phyloP scores from a whole-genome alignment of 2,888 invertebrate species.

The Tipula vernalis region DNA sequence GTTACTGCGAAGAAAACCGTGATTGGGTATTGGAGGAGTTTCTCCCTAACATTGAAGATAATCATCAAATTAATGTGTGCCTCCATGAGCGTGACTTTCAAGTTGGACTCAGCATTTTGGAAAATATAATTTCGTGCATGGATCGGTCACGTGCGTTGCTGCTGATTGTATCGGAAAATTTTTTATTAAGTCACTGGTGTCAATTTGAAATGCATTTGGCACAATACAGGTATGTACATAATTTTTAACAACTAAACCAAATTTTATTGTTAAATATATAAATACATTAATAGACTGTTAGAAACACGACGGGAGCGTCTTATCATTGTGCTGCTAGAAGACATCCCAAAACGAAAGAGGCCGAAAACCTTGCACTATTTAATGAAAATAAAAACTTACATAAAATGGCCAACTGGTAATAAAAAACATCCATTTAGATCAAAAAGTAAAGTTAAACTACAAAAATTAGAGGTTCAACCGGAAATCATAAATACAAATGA shows the following conservation, averaged over 20 bases:
- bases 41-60: slow-evolving; percentile 47
- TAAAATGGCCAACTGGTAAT: slow-evolving; percentile 45
- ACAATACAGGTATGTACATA: slow-evolving; percentile 41
- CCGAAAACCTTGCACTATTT: slow-evolving; percentile 51
- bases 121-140: slow-evolving; percentile 58
- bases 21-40: slow-evolving; percentile 50
- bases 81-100: slow-evolving; percentile 59
- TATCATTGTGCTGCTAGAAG: slow-evolving; percentile 49
- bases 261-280: neutral
- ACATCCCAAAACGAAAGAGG: slow-evolving; percentile 45
- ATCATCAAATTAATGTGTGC: slow-evolving; percentile 46
- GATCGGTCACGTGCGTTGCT: slow-evolving; percentile 50
- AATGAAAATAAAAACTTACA: slow-evolving; percentile 55
- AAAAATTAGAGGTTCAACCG: neutral
- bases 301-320: slow-evolving; percentile 49
- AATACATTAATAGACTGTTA: slow-evolving; percentile 36
- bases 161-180: slow-evolving; percentile 48
- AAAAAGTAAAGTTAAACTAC: neutral
- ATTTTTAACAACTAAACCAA: neutral
- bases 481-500: neutral
- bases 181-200: slow-evolving; percentile 58
- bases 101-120: slow-evolving; percentile 53
- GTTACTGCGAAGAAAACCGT: slow-evolving; percentile 51
- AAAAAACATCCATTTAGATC: neutral
- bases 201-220: slow-evolving; percentile 60